These are phyloP conservation scores for Salticus scenicus DNA, from an alignment of 2,888 invertebrate genomes.

Conservation along the genomic window DNA sequence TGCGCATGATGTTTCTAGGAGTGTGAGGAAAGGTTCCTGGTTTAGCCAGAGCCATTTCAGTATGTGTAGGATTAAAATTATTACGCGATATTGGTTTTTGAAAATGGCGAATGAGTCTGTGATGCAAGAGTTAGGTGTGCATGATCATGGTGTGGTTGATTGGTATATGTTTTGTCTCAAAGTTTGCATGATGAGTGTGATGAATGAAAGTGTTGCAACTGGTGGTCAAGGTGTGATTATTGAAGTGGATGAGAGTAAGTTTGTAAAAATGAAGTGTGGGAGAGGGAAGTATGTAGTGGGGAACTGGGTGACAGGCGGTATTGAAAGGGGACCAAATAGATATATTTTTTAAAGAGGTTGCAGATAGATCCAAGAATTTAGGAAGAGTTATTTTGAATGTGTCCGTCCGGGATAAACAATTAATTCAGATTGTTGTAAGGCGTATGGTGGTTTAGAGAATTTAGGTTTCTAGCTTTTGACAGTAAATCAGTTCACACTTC, in stretches of 20 bases:
- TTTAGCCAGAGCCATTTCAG: too few species aligned
- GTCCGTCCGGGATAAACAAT: not conserved
- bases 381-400: not conserved
- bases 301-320: not conserved
- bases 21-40: too few species aligned
- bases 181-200: not conserved
- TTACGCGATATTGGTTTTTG: not conserved
- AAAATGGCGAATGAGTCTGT: too few species aligned
- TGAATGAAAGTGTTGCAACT: not conserved
- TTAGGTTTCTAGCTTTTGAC: not conserved
- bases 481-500: not conserved
- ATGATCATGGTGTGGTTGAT: not conserved
- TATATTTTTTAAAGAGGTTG: not conserved
- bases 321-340: conserved; percentile 8
- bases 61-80: too few species aligned
- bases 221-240: not conserved
- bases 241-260: not conserved
- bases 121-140: not conserved
- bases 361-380: not conserved
- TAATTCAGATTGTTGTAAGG: not conserved
- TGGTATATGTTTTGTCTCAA: not conserved
- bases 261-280: conserved; percentile 1
- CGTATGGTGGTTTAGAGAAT: not conserved
- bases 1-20: too few species aligned
- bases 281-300: not conserved